Conservation (phyloP, 2,888 invertebrate species). For the Troglohyphantes excavatus region DNA sequence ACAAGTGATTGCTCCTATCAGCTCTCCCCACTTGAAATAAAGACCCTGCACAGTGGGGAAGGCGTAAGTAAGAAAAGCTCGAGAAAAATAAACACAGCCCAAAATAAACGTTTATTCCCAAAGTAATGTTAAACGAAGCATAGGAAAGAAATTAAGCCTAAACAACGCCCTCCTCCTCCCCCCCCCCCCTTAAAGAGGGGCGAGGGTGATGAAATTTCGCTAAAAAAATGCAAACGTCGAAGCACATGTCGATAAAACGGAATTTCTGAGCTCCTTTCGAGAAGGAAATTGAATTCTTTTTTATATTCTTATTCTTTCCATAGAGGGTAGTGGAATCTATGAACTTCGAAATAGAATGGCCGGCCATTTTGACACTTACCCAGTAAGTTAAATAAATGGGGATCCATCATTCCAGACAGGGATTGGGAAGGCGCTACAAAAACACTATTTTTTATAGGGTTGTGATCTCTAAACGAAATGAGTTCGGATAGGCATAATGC, state of each 20-base stretch:
- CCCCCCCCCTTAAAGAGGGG: background rate
- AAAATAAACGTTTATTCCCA: background rate
- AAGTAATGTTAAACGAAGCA: conserved; percentile 42
- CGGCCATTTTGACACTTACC: conserved; percentile 51
- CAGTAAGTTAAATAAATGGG: conserved; percentile 51
- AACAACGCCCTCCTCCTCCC: background rate
- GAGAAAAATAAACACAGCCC: background rate
- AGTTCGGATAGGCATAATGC: background rate
- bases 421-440: background rate
- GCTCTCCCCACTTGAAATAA: too few species aligned
- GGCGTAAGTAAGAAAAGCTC: too few species aligned
- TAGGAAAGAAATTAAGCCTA: conserved; percentile 52
- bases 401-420: conserved; percentile 46
- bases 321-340: conserved; percentile 16
- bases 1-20: too few species aligned
- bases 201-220: background rate
- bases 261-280: conserved; percentile 1
- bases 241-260: conserved; percentile 50
- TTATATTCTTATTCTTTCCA: conserved; percentile 29
- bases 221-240: conserved; percentile 19
- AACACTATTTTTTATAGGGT: background rate
- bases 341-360: conserved; percentile 22
- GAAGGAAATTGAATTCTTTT: conserved; percentile 57
- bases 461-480: background rate
- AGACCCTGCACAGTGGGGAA: too few species aligned